phyloP scores from a whole-genome alignment of 2,797 vertebrate genomes.

The Champsocephalus esox region DNA sequence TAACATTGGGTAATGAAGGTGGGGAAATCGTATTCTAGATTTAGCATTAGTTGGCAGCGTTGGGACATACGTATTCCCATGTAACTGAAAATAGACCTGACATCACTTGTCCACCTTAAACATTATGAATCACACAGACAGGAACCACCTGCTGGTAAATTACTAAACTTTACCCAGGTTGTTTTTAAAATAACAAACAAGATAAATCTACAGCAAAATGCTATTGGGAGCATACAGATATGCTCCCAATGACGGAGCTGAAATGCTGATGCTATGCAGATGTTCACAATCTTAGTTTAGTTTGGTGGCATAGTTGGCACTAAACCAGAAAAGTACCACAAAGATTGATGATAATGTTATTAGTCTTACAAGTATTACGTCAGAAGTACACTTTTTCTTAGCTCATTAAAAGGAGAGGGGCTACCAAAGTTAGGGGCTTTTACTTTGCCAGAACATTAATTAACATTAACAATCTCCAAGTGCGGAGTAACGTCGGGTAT shows the following conservation, averaged over 20 bases:
- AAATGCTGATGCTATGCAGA: background rate
- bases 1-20: slow-evolving; percentile 31
- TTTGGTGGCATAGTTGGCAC: background rate
- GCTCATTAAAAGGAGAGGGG: background rate
- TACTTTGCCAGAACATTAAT: no score
- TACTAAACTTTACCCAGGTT: slow-evolving; percentile 8
- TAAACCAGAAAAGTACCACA: background rate
- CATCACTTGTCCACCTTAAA: slow-evolving; percentile 20
- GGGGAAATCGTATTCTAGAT: slow-evolving; percentile 17
- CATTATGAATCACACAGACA: slow-evolving; percentile 14
- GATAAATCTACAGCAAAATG: background rate
- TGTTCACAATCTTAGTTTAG: background rate
- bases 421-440: background rate
- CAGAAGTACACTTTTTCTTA: background rate
- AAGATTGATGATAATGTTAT: background rate
- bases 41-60: background rate
- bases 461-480: no score
- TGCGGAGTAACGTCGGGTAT: no score
- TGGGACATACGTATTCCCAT: slow-evolving; percentile 3
- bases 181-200: slow-evolving; percentile 3
- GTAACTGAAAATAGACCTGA: slow-evolving; percentile 21
- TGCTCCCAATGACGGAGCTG: background rate
- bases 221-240: background rate
- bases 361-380: background rate
- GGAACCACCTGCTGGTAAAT: slow-evolving; percentile 46